Percentiles rank a stretch among this genome's conserved stretches.
These are phyloP conservation scores for Platygyra sinensis DNA, from an alignment of 64 coral and sea anemone genomes.

Conservation along the genomic window DNA sequence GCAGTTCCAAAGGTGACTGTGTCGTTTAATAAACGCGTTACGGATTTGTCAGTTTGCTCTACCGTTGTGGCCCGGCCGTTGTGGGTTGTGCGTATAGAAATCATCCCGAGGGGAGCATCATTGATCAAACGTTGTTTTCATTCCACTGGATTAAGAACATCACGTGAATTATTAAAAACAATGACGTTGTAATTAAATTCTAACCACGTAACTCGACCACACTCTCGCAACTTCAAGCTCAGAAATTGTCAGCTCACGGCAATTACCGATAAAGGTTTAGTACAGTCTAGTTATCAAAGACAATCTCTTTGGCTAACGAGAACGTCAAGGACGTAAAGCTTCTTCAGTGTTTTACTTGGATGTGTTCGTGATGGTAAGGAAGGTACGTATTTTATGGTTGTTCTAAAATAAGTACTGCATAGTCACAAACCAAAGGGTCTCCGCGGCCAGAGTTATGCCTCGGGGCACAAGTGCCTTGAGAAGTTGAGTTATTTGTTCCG, in stretches of 20 bases:
- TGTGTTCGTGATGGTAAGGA: not conserved
- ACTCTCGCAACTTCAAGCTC: not conserved
- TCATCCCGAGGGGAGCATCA: not conserved
- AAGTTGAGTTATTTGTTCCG: not conserved
- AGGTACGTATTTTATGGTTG: not conserved
- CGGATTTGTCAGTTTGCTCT: not conserved
- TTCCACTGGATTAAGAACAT: not conserved
- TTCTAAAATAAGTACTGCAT: not conserved
- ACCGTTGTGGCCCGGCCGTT: no score
- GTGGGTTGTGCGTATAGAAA: not conserved
- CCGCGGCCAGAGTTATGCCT: not conserved
- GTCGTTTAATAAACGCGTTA: no score
- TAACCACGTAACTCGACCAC: slow-evolving; percentile 22
- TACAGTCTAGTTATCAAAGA: not conserved
- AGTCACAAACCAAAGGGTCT: no score
- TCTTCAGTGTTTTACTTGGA: no score
- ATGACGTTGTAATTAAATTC: slow-evolving; percentile 23
- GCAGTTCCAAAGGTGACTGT: no score
- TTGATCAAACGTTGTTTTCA: no score
- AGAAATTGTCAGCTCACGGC: not conserved
- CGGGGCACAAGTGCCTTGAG: not conserved
- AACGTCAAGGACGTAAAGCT: not conserved
- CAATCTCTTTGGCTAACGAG: not conserved
- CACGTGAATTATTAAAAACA: slow-evolving; percentile 12
- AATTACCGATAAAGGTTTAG: not conserved